Evolutionary conservation across 2,113 vertebrate genomes (phyloP).

Genomic region (Tachysurus fulvidraco): DNA sequence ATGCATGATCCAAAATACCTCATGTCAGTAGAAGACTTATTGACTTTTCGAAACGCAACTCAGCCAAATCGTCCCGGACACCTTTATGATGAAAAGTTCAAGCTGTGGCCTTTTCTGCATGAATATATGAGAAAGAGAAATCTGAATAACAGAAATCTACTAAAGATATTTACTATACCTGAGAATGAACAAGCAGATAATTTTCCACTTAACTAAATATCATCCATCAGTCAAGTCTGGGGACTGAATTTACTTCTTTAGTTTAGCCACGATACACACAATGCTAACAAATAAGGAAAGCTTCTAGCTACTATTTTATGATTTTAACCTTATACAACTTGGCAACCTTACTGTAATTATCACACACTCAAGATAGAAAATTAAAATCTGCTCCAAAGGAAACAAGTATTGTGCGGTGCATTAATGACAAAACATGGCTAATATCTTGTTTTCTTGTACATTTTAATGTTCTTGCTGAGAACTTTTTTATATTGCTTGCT

Average conservation of each 20-base stretch:
- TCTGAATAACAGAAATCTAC: neutral
- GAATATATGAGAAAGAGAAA: neutral
- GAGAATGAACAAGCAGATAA: neutral
- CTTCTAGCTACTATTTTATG: neutral
- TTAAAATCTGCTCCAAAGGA: neutral
- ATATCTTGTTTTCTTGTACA: neutral
- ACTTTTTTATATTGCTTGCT: too few species aligned
- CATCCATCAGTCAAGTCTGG: neutral
- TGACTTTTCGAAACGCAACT: neutral
- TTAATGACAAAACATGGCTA: neutral
- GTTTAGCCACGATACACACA: neutral
- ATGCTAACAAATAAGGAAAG: neutral
- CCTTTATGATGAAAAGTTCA: neutral
- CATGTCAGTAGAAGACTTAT: neutral
- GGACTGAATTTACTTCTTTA: neutral
- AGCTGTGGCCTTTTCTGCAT: neutral
- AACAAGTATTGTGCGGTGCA: neutral
- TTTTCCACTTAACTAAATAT: neutral
- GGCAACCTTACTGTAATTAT: neutral
- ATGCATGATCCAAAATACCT: neutral
- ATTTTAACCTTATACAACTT: neutral
- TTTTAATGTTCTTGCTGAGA: too few species aligned
- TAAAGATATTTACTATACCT: neutral
- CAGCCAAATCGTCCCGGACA: neutral
- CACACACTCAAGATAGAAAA: neutral